Evolutionary conservation across 2,888 invertebrate genomes (phyloP).

Genomic region (Cepaea hortensis): DNA sequence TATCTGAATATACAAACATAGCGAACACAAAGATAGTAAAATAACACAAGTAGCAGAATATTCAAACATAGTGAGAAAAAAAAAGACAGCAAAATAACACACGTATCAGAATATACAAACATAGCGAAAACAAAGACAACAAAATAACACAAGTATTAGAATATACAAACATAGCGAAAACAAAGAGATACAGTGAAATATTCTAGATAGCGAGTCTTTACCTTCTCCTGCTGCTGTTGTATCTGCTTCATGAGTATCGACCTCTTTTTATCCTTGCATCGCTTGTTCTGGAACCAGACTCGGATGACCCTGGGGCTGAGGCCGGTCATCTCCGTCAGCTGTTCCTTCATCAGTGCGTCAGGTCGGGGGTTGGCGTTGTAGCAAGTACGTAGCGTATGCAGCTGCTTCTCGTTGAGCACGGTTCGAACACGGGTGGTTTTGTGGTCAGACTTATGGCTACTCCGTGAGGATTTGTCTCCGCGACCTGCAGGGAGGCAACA

Average conservation of each 20-base stretch:
- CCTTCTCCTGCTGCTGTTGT: constrained; percentile 89
- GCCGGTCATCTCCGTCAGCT: constrained; percentile 98
- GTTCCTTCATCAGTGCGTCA: constrained; percentile 99
- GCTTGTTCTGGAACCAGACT: constrained; percentile 93
- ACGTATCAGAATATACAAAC: too few species aligned
- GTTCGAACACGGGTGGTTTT: constrained; percentile 99
- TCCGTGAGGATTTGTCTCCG: constrained; percentile 58
- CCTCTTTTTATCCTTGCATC: constrained; percentile 80
- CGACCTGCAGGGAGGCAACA: constrained; percentile 58
- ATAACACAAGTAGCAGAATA: too few species aligned
- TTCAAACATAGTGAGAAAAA: too few species aligned
- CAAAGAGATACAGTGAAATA: neutral
- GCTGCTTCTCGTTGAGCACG: constrained; percentile 98
- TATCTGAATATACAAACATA: too few species aligned
- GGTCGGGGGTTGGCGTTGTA: constrained; percentile 98
- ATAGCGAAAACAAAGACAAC: too few species aligned
- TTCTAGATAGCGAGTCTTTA: constrained; percentile 50
- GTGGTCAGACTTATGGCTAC: constrained; percentile 68
- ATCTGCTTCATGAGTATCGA: constrained; percentile 97
- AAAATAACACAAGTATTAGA: too few species aligned
- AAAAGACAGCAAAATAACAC: too few species aligned
- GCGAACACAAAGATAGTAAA: neutral
- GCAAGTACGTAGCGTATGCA: constrained; percentile 97
- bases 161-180: neutral
- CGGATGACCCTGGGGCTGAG: constrained; percentile 97